phyloP scores from a whole-genome alignment of 2,113 vertebrate species.

The Rhizomys pruinosus region DNA sequence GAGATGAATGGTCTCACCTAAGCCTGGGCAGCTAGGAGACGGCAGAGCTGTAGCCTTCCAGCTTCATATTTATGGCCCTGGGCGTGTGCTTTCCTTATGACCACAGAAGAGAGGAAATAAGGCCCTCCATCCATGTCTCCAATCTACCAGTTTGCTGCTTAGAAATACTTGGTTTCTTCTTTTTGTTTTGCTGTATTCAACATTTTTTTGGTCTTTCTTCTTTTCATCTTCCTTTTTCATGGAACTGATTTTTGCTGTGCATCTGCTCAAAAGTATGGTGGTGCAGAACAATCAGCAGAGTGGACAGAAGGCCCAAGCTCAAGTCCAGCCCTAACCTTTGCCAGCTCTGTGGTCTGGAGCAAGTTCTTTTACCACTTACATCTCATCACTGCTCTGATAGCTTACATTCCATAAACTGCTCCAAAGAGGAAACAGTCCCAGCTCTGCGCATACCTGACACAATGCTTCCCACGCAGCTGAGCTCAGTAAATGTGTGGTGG shows the following conservation, averaged over 20 bases:
- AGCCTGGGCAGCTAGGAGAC: background rate
- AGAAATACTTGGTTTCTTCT: background rate
- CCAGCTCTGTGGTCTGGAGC: background rate
- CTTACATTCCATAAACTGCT: no score
- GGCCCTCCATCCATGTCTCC: background rate
- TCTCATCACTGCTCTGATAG: background rate
- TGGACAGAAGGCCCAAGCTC: background rate
- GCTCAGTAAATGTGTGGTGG: background rate
- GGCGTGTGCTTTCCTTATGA: background rate
- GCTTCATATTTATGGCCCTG: background rate
- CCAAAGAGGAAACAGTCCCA: background rate
- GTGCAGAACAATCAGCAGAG: background rate
- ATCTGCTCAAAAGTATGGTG: rapidly evolving
- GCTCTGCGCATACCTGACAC: background rate
- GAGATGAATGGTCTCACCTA: background rate
- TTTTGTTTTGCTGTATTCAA: slow-evolving; percentile 3
- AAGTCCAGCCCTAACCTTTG: background rate
- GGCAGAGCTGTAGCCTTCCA: background rate
- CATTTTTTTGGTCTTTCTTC: background rate
- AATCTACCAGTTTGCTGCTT: background rate
- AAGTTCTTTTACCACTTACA: background rate
- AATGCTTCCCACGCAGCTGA: no score
- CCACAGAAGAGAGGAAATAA: slow-evolving; percentile 19
- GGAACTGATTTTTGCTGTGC: rapidly evolving
- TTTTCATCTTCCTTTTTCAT: background rate